phyloP scores from a whole-genome alignment of 2,888 invertebrate genomes.

The Hetaerina titia region DNA sequence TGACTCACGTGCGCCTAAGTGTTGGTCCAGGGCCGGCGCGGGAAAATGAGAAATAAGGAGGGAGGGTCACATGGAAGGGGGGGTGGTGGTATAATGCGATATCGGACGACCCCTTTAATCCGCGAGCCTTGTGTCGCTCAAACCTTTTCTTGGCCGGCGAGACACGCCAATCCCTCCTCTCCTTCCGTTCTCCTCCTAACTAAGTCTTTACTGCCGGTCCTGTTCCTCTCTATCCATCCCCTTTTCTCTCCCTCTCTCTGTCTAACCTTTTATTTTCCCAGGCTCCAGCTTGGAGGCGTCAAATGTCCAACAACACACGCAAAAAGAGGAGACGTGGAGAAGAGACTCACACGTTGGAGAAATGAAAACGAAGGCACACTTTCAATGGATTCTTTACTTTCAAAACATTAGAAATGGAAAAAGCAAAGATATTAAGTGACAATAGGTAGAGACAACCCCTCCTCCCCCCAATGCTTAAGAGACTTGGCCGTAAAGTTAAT shows the following conservation, averaged over 20 bases:
- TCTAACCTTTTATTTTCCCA: neutral
- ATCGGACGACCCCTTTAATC: neutral
- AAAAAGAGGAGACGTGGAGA: neutral
- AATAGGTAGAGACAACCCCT: neutral
- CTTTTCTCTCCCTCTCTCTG: neutral
- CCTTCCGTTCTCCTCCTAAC: neutral
- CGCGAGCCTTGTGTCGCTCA: neutral
- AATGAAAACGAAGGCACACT: neutral
- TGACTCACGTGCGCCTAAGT: neutral
- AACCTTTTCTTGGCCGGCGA: neutral
- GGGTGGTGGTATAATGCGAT: neutral
- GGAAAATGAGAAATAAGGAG: neutral
- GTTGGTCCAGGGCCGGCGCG: neutral
- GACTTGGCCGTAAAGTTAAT: neutral
- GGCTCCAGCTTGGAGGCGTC: conserved; percentile 1
- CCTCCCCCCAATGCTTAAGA: neutral
- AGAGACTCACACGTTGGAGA: neutral
- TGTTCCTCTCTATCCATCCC: neutral
- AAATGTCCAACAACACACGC: neutral
- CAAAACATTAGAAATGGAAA: neutral
- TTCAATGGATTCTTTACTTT: conserved; percentile 35
- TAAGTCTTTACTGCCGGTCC: neutral
- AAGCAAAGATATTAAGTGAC: neutral
- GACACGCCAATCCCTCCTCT: neutral
- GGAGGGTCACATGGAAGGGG: neutral